Evolutionary conservation across 2,888 invertebrate genomes (phyloP).

Genomic region (Monoplex corrugatus): DNA sequence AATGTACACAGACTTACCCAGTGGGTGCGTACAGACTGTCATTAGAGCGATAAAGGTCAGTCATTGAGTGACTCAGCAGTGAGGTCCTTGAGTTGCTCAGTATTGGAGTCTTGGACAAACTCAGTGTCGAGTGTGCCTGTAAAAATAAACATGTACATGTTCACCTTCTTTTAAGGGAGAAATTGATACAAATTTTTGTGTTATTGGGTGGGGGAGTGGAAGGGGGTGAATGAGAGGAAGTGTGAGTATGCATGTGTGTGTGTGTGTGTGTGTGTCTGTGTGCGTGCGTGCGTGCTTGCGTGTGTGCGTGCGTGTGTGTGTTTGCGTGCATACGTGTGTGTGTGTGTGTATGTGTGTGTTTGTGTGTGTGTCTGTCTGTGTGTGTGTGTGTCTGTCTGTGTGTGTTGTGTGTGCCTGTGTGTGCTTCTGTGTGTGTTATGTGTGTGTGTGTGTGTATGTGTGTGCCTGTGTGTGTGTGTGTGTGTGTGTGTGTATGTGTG

Average conservation of each 20-base stretch:
- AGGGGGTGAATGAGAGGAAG: no score
- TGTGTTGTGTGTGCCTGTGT: background rate
- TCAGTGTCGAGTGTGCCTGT: slow-evolving; percentile 56
- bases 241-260: background rate
- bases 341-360: background rate
- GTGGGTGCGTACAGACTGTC: slow-evolving; percentile 66
- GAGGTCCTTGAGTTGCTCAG: slow-evolving; percentile 91
- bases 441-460: background rate
- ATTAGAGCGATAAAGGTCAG: slow-evolving; percentile 85
- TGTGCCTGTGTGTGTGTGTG: background rate
- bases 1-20: slow-evolving; percentile 60
- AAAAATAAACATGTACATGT: slow-evolving; percentile 14
- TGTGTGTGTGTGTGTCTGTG: slow-evolving; percentile 60
- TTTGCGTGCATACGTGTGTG: background rate
- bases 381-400: background rate
- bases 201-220: no score
- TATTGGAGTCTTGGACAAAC: slow-evolving; percentile 53
- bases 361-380: background rate
- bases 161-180: no score
- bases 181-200: no score
- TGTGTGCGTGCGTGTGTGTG: background rate
- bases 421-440: background rate
- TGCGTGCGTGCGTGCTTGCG: background rate
- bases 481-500: background rate
- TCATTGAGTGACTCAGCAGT: slow-evolving; percentile 90